Percentiles rank a stretch among this genome's conserved stretches.
These are phyloP conservation scores for Sympetrum striolatum DNA, from an alignment of 2,888 invertebrate species.

Conservation along the genomic window DNA sequence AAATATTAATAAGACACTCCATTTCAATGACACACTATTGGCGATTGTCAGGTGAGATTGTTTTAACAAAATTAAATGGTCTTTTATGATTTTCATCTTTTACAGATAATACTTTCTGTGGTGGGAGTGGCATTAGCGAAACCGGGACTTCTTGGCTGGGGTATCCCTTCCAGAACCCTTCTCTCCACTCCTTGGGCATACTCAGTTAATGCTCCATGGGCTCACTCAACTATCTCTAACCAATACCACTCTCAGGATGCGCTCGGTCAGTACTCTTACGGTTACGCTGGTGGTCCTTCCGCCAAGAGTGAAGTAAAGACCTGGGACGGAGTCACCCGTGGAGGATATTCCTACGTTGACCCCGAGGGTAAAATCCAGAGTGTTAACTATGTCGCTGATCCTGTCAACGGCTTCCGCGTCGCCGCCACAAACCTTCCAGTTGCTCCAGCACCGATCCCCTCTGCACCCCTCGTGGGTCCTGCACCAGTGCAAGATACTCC, in stretches of 20 bases:
- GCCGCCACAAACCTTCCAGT: constrained; percentile 66
- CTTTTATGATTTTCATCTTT: no score
- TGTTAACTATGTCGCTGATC: constrained; percentile 59
- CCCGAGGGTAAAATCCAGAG: constrained; percentile 59
- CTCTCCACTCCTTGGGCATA: constrained; percentile 47
- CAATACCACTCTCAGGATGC: constrained; percentile 54
- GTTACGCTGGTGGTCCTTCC: constrained; percentile 53
- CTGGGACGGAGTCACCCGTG: constrained; percentile 60
- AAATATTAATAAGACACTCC: no score
- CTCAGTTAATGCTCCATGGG: background rate
- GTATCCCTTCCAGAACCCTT: constrained; percentile 64
- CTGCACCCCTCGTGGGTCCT: constrained; percentile 57
- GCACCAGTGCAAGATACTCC: constrained; percentile 44
- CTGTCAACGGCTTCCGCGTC: constrained; percentile 60
- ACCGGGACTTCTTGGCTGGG: constrained; percentile 53
- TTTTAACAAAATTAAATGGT: no score
- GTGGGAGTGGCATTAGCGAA: constrained; percentile 6
- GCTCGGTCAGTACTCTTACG: constrained; percentile 50
- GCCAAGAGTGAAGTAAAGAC: constrained; percentile 55
- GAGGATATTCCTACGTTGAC: constrained; percentile 61
- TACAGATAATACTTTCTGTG: constrained; percentile 7
- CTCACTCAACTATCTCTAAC: constrained; percentile 45
- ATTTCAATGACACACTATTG: background rate
- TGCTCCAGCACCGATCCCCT: constrained; percentile 51
- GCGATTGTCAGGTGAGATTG: no score